phyloP scores from a whole-genome alignment of 2,888 invertebrate species.

The Rhimphoctona megacephalus region DNA sequence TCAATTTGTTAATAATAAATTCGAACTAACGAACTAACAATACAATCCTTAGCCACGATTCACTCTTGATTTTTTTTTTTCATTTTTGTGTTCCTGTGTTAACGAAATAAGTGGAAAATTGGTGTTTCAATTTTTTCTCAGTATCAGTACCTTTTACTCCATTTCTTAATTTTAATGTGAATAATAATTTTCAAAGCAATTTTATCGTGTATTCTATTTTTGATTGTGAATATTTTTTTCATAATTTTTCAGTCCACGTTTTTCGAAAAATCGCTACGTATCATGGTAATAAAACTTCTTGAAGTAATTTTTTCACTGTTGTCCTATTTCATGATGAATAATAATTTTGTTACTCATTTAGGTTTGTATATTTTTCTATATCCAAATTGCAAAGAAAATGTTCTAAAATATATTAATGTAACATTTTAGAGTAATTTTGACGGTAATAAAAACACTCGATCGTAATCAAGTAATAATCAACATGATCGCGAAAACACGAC shows the following conservation, averaged over 20 bases:
- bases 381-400: not conserved
- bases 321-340: not conserved
- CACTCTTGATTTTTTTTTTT: not conserved
- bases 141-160: not conserved
- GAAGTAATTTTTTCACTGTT: not conserved
- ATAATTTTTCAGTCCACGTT: not conserved
- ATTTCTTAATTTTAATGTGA: not conserved
- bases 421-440: not conserved
- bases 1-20: slow-evolving; percentile 64
- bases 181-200: not conserved
- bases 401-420: not conserved
- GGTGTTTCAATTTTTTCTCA: not conserved
- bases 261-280: not conserved
- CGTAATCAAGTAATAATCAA: not conserved
- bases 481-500: not conserved
- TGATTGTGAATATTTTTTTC: not conserved
- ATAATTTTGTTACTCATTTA: not conserved
- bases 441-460: not conserved
- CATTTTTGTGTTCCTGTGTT: not conserved
- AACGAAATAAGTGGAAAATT: not conserved
- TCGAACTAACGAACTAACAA: slow-evolving; percentile 19
- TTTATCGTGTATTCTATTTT: not conserved
- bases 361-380: not conserved
- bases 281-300: not conserved
- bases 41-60: not conserved